Evolutionary conservation across 2,888 invertebrate genomes (phyloP).

Genomic region (Hydroisotoma schaefferi): DNA sequence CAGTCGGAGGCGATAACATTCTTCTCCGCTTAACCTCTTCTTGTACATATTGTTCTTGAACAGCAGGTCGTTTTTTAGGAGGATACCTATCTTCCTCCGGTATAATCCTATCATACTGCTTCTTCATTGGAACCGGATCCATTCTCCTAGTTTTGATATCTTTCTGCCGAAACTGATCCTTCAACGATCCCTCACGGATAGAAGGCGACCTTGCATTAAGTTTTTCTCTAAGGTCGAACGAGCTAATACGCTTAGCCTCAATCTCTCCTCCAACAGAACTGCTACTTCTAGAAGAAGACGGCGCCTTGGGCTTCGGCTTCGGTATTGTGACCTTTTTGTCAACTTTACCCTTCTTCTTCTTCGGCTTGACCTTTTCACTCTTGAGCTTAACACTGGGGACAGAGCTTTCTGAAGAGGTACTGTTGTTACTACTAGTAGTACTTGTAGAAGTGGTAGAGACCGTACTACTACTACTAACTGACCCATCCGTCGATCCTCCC

Average conservation of each 20-base stretch:
- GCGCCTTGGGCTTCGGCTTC: background rate
- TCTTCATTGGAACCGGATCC: background rate
- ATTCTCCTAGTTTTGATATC: conserved; percentile 8
- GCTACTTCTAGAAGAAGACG: conserved; percentile 3
- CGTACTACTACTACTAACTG: conserved; percentile 32
- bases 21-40: conserved; percentile 17
- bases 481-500: conserved; percentile 34
- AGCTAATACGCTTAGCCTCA: background rate
- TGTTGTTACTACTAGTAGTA: conserved; percentile 34
- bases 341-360: conserved; percentile 26
- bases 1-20: conserved; percentile 7
- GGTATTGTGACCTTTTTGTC: conserved; percentile 23
- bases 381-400: conserved; percentile 46
- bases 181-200: background rate
- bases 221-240: conserved; percentile 12
- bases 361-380: conserved; percentile 30
- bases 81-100: conserved; percentile 3
- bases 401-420: conserved; percentile 43
- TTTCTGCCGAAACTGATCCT: background rate
- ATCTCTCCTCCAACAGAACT: conserved; percentile 4
- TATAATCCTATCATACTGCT: conserved; percentile 2
- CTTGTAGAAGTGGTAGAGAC: conserved; percentile 37
- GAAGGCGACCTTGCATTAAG: conserved; percentile 8
- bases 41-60: conserved; percentile 10
- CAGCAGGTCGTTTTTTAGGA: conserved; percentile 22